Evolutionary conservation across 2,113 vertebrate genomes (phyloP).

Genomic region (Oncorhynchus keta): DNA sequence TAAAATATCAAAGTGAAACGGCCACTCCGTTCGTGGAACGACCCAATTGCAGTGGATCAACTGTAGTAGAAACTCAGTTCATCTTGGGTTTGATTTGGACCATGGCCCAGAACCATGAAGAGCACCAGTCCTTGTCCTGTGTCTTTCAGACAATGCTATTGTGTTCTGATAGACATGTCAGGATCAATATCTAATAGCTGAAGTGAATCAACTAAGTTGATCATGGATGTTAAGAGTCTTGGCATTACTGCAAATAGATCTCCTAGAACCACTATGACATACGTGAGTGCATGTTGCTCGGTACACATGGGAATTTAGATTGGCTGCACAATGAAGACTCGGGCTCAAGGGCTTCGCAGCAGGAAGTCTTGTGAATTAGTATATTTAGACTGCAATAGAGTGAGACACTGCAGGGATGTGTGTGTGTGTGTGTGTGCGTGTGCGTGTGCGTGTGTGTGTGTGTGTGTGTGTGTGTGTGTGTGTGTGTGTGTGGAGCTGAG

Average conservation of each 20-base stretch:
- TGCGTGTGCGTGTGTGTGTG: conserved; percentile 4
- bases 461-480: background rate
- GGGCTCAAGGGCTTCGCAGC: background rate
- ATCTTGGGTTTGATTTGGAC: background rate
- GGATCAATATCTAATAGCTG: background rate
- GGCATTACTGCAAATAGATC: no score
- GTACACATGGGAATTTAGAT: no score
- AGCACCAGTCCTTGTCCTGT: background rate
- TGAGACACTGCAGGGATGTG: background rate
- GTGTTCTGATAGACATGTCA: background rate
- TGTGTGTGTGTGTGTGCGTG: background rate
- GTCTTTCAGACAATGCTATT: background rate
- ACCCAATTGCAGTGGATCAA: no score
- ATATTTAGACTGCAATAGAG: background rate
- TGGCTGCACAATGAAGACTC: background rate
- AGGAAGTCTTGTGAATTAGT: no score
- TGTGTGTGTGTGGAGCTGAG: conserved; percentile 21
- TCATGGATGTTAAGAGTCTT: background rate
- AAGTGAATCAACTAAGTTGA: background rate
- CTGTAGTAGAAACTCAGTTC: no score
- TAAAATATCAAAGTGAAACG: no score
- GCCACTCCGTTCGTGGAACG: no score
- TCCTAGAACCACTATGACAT: no score
- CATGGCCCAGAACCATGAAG: background rate
- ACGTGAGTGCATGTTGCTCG: no score